A percentile compares a stretch with the other conserved stretches of the same genome.
phyloP scores from a whole-genome alignment of 2,888 invertebrate genomes.

The Eupithecia vulgata region DNA sequence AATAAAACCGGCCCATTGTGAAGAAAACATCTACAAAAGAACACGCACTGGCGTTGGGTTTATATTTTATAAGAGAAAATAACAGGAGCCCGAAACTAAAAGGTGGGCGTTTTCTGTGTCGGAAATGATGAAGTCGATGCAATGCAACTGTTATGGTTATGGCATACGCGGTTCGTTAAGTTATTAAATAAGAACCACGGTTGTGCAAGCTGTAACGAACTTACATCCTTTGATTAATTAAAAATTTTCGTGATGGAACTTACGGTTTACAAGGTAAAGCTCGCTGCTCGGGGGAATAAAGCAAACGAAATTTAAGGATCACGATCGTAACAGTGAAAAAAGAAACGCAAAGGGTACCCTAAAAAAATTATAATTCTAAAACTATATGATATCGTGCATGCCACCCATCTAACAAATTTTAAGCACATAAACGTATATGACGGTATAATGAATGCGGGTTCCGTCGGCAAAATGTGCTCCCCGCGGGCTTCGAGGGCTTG shows the following conservation, averaged over 20 bases:
- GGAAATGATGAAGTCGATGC: constrained; percentile 79
- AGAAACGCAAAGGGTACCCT: no score
- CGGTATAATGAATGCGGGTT: constrained; percentile 65
- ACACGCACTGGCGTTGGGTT: constrained; percentile 70
- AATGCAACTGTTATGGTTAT: constrained; percentile 83
- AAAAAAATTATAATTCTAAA: no score
- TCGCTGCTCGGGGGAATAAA: background rate
- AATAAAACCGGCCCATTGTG: constrained; percentile 81
- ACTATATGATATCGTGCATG: background rate
- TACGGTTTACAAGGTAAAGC: background rate
- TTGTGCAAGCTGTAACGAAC: constrained; percentile 60
- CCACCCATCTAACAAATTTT: constrained; percentile 54
- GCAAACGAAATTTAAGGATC: background rate
- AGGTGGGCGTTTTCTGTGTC: constrained; percentile 76
- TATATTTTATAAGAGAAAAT: constrained; percentile 78
- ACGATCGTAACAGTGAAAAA: no score
- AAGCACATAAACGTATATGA: constrained; percentile 59
- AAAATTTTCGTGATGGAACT: background rate
- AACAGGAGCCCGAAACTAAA: constrained; percentile 72
- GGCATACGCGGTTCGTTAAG: constrained; percentile 78
- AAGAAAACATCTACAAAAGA: constrained; percentile 78
- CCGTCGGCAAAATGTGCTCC: constrained; percentile 62
- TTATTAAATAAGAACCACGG: constrained; percentile 71
- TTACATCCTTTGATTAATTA: background rate
- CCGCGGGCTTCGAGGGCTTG: constrained; percentile 66